A percentile compares a stretch with the other conserved stretches of the same genome.
Evolutionary conservation across 1,140 invertebrate species (phyloP).

Genomic region (Mesaphorura yosii): DNA sequence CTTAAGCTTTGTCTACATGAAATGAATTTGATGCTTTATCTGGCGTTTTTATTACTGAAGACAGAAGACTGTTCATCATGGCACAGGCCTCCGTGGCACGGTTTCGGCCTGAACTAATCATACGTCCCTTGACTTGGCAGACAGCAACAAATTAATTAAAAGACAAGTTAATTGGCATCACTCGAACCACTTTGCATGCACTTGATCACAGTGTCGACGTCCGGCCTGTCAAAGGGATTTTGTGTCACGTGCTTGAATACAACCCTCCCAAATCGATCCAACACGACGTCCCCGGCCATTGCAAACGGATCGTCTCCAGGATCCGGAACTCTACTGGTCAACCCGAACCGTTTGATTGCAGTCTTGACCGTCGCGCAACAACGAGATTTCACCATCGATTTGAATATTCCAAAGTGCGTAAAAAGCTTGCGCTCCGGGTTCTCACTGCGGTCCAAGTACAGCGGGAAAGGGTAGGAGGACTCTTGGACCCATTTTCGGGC

Average conservation of each 20-base stretch:
- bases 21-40: too few species aligned
- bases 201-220: neutral
- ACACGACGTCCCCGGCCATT: neutral
- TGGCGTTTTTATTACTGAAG: too few species aligned
- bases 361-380: neutral
- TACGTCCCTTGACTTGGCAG: too few species aligned
- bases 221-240: neutral
- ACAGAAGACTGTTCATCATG: too few species aligned
- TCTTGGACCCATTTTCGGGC: neutral
- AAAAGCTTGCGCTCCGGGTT: neutral
- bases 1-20: too few species aligned
- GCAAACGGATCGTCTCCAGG: constrained; percentile 3
- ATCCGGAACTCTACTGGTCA: neutral
- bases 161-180: too few species aligned
- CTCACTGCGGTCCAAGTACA: neutral
- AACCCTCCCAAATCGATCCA: neutral
- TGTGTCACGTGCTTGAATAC: neutral
- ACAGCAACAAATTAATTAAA: too few species aligned
- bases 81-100: too few species aligned
- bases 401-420: constrained; percentile 3
- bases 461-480: neutral
- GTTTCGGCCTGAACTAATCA: too few species aligned
- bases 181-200: neutral
- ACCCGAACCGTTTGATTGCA: neutral
- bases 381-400: neutral